Conservation (phyloP, 2,888 invertebrate genomes). For the Barypeithes pellucidus region DNA sequence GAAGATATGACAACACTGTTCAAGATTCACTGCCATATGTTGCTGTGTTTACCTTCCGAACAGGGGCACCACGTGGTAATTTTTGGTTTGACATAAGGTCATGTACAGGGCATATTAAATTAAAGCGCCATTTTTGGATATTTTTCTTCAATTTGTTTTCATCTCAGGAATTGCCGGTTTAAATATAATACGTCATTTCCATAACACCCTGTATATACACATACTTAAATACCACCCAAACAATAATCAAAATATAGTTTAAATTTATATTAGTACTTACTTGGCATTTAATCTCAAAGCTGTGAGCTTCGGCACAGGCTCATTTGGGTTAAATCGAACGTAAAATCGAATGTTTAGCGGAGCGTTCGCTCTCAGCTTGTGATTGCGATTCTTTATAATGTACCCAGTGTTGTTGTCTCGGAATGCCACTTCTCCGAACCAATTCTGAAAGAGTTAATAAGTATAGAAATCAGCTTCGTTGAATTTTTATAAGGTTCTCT, state of each 20-base stretch:
- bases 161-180: no score
- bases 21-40: no score
- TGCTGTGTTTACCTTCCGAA: no score
- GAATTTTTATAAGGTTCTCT: neutral
- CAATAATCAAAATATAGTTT: no score
- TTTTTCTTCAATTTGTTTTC: no score
- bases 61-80: no score
- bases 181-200: no score
- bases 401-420: constrained; percentile 74
- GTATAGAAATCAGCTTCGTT: neutral
- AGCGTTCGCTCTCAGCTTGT: constrained; percentile 74
- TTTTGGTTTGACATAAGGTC: no score
- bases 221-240: neutral
- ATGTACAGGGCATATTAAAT: no score
- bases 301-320: constrained; percentile 68
- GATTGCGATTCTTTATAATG: constrained; percentile 75
- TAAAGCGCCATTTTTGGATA: no score
- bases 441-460: constrained; percentile 63
- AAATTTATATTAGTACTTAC: constrained; percentile 21
- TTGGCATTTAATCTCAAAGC: constrained; percentile 72
- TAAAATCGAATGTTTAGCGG: constrained; percentile 75
- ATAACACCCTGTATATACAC: no score
- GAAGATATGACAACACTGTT: no score
- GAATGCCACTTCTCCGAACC: constrained; percentile 75
- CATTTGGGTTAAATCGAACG: constrained; percentile 74